These are phyloP conservation scores for Trichonephila clavipes DNA, from an alignment of 1,140 invertebrate genomes.

Conservation along the genomic window DNA sequence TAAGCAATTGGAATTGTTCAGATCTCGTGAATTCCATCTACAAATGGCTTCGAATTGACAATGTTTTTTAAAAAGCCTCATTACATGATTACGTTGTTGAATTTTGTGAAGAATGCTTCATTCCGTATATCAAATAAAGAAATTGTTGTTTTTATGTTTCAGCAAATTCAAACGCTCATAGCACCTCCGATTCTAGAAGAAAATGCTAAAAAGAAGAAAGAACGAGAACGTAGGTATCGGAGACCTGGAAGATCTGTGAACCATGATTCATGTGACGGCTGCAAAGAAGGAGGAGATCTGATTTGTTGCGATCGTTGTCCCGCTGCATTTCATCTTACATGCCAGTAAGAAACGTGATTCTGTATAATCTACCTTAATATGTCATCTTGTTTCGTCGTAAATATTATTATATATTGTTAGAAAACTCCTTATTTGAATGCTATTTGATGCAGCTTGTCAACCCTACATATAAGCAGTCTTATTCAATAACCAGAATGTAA, in stretches of 20 bases:
- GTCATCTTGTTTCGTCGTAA: no score
- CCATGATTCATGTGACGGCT: slow-evolving; percentile 95
- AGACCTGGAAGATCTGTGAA: slow-evolving; percentile 91
- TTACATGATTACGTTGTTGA: background rate
- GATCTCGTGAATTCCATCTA: background rate
- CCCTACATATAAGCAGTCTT: no score
- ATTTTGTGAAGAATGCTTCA: background rate
- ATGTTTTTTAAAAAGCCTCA: background rate
- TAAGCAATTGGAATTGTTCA: slow-evolving; percentile 79
- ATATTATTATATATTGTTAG: no score
- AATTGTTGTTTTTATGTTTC: slow-evolving; percentile 78
- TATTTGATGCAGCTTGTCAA: no score
- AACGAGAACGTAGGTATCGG: slow-evolving; percentile 62
- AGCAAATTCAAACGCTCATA: slow-evolving; percentile 94
- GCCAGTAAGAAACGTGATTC: slow-evolving; percentile 87
- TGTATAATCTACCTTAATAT: background rate
- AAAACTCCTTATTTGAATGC: no score
- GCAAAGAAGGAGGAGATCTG: slow-evolving; percentile 95
- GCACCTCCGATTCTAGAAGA: slow-evolving; percentile 89
- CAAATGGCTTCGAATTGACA: background rate
- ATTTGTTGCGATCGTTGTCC: slow-evolving; percentile 97
- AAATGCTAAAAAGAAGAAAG: slow-evolving; percentile 83
- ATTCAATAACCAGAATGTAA: no score
- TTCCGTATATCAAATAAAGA: background rate
- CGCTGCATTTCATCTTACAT: slow-evolving; percentile 95